phyloP scores from a whole-genome alignment of 2,797 vertebrate genomes.

The Anabas testudineus region DNA sequence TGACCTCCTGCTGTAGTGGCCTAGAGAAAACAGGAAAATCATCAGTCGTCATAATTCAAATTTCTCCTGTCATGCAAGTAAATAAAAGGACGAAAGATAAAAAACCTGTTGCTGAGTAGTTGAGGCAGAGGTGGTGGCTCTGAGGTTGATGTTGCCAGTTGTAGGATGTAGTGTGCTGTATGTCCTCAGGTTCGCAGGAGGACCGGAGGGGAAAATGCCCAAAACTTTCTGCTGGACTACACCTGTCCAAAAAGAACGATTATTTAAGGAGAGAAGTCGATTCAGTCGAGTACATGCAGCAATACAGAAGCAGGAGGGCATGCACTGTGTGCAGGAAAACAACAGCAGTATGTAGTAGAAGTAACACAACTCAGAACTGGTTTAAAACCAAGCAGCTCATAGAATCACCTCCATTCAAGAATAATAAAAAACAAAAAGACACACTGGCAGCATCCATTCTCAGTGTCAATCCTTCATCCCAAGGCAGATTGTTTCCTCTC shows the following conservation, averaged over 20 bases:
- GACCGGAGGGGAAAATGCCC: slow-evolving; percentile 95
- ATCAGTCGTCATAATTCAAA: background rate
- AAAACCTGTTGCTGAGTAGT: slow-evolving; percentile 84
- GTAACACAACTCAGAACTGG: background rate
- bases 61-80: too few relatives aligned
- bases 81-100: background rate
- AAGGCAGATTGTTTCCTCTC: slow-evolving; percentile 8
- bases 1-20: slow-evolving; percentile 83
- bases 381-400: background rate
- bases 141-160: slow-evolving; percentile 93
- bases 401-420: too few relatives aligned
- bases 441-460: slow-evolving; percentile 28
- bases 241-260: slow-evolving; percentile 78
- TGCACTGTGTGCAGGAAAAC: slow-evolving; percentile 12
- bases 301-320: slow-evolving; percentile 2
- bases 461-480: slow-evolving; percentile 1
- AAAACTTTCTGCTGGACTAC: slow-evolving; percentile 95
- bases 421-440: background rate
- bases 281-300: background rate
- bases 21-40: slow-evolving; percentile 69
- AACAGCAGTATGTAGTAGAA: background rate
- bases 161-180: slow-evolving; percentile 97
- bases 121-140: slow-evolving; percentile 88
- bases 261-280: slow-evolving; percentile 6
- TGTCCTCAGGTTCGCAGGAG: slow-evolving; percentile 91